Evolutionary conservation across 2,888 invertebrate species (phyloP).

Genomic region (Trisateles emortualis): DNA sequence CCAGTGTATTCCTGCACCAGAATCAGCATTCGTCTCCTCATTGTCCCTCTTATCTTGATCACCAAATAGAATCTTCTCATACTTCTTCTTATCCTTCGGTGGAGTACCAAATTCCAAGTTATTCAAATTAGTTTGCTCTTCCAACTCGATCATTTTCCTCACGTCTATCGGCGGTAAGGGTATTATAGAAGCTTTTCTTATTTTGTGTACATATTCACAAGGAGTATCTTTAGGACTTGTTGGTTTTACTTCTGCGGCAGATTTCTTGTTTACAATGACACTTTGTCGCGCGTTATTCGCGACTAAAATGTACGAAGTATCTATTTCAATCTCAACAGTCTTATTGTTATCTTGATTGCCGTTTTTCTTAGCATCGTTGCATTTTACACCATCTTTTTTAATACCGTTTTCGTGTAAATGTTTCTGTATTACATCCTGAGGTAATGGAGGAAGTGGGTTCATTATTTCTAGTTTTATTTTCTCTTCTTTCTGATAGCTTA

Average conservation of each 20-base stretch:
- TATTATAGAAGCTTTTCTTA: constrained; percentile 71
- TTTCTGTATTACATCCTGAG: constrained; percentile 70
- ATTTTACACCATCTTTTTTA: constrained; percentile 16
- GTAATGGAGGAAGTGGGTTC: constrained; percentile 74
- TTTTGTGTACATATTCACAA: constrained; percentile 79
- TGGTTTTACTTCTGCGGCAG: constrained; percentile 47
- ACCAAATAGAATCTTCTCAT: constrained; percentile 79
- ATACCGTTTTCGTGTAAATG: constrained; percentile 58
- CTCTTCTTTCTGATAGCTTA: constrained; percentile 48
- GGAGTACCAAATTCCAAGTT: constrained; percentile 64
- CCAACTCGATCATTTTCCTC: constrained; percentile 70
- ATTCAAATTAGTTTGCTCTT: constrained; percentile 58
- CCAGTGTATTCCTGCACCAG: constrained; percentile 68
- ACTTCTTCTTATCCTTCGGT: constrained; percentile 75
- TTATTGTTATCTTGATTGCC: constrained; percentile 17
- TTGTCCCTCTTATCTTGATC: constrained; percentile 58
- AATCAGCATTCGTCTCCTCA: constrained; percentile 51
- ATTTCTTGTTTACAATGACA: constrained; percentile 75
- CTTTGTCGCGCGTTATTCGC: constrained; percentile 81
- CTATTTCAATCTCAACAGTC: constrained; percentile 43
- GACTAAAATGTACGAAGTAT: constrained; percentile 76
- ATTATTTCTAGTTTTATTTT: constrained; percentile 67
- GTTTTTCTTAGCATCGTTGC: background rate
- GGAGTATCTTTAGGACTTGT: constrained; percentile 54
- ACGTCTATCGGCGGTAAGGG: constrained; percentile 76